Evolutionary conservation across 2,888 invertebrate species (phyloP), one percentile per base, ranked within the genome.

Genomic region (Philereme transversata): DNA sequence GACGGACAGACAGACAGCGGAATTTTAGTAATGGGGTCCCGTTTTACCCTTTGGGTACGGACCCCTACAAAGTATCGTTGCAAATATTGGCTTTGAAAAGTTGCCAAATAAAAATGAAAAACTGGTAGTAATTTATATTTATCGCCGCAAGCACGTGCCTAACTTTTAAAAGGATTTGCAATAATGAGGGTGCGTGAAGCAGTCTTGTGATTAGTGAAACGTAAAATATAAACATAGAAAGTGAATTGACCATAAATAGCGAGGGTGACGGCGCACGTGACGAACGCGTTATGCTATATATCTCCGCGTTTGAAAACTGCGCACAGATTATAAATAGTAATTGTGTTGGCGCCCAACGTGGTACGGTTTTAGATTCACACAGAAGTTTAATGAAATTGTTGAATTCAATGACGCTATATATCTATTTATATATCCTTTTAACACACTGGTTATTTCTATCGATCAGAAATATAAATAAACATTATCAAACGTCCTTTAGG

Each of bases 201-300:
- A 58, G 63, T 61, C 56, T 70, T 72, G 68, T 80, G 79, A 69
- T 77, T 73, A 75, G 69, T 76, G 76, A 78, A 68, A 72, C 76
- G 77, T 73, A 71, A 79, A 83, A 84, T 83, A 74, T 80, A 83
- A 82, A 84, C 77, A 82, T 79, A 53, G 76, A 73, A 72, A 78
- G 75, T 73, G 71, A 75, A 67, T 74, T 73, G 71, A 72, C 70
- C 69, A 69, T 76, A 70, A 75, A 71, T 68, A 68, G 62, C 33
- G 67, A 58, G 56, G 63, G 62, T 54, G 61, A 38, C 46, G 22
- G 34, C 22, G 44, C 62, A 60, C 60, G 64, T 60, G 64, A 51
- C 50, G 67, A 69, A 71, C 65, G 65, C 66, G 69, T 43, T 11
- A 41, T 52, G 45, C 36, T 35, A 35, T 67, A 65, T 62, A 40